phyloP scores from a whole-genome alignment of 2,888 invertebrate species.

The Sialis fuliginosa region DNA sequence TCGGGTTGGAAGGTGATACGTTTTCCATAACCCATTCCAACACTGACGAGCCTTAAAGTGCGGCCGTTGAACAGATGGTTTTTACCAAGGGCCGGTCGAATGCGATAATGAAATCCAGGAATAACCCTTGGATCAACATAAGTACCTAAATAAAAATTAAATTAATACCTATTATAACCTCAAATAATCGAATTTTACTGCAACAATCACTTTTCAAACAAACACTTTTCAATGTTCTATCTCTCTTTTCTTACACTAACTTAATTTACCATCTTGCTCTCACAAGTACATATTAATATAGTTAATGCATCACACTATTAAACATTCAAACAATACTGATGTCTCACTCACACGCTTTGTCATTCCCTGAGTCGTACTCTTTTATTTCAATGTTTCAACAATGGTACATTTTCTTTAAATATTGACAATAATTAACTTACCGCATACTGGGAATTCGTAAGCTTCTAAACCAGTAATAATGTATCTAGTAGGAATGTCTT shows the following conservation, averaged over 20 bases:
- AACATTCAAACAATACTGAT: too few species aligned
- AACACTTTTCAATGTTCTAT: background rate
- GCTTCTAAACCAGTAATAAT: conserved; percentile 44
- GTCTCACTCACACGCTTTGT: too few species aligned
- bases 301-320: too few species aligned
- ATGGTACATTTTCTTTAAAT: too few species aligned
- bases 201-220: background rate
- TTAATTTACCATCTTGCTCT: too few species aligned
- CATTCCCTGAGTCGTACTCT: background rate
- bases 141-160: conserved; percentile 32
- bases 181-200: background rate
- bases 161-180: background rate
- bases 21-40: conserved; percentile 63
- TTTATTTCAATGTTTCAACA: background rate
- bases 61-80: conserved; percentile 47
- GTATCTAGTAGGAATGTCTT: conserved; percentile 48
- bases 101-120: conserved; percentile 55
- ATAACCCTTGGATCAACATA: conserved; percentile 53
- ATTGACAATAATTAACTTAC: conserved; percentile 33
- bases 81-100: conserved; percentile 45
- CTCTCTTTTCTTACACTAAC: too few species aligned
- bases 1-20: conserved; percentile 54
- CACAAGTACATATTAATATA: too few species aligned
- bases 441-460: conserved; percentile 52
- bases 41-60: conserved; percentile 38